Evolutionary conservation across 2,888 invertebrate genomes (phyloP).

Genomic region (Scaptomyza caliginosa): DNA sequence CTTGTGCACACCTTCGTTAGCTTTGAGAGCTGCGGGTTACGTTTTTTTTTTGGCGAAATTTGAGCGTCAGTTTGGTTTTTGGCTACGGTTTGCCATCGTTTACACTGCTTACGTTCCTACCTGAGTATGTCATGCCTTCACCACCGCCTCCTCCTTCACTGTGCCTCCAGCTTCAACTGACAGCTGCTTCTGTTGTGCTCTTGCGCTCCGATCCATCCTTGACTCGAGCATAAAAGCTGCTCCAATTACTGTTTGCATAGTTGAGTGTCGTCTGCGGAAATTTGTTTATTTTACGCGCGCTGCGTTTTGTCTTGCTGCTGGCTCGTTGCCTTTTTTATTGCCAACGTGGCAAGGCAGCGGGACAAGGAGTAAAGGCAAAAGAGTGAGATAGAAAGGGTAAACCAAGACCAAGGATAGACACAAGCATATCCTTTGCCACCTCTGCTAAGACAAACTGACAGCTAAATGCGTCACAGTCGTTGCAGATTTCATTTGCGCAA

Average conservation of each 20-base stretch:
- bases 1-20: slow-evolving; percentile 45
- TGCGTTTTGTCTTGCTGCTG: slow-evolving; percentile 69
- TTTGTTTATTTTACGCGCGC: slow-evolving; percentile 77
- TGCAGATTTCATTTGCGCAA: slow-evolving; percentile 73
- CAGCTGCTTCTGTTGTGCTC: slow-evolving; percentile 3
- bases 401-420: slow-evolving; percentile 20
- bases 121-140: slow-evolving; percentile 20
- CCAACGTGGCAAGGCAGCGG: slow-evolving; percentile 33
- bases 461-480: slow-evolving; percentile 71
- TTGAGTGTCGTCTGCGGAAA: slow-evolving; percentile 77
- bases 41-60: slow-evolving; percentile 52
- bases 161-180: not conserved
- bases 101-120: slow-evolving; percentile 39
- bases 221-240: slow-evolving; percentile 63
- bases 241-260: slow-evolving; percentile 80
- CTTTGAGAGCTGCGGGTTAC: slow-evolving; percentile 46
- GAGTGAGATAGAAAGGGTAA: not conserved
- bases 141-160: not conserved
- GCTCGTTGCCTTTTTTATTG: slow-evolving; percentile 59
- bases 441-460: slow-evolving; percentile 72
- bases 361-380: slow-evolving; percentile 5
- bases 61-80: slow-evolving; percentile 67
- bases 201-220: slow-evolving; percentile 4
- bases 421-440: slow-evolving; percentile 41
- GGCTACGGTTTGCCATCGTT: slow-evolving; percentile 58